phyloP scores from a whole-genome alignment of 2,888 invertebrate species.

The Pharmacophagus antenor region DNA sequence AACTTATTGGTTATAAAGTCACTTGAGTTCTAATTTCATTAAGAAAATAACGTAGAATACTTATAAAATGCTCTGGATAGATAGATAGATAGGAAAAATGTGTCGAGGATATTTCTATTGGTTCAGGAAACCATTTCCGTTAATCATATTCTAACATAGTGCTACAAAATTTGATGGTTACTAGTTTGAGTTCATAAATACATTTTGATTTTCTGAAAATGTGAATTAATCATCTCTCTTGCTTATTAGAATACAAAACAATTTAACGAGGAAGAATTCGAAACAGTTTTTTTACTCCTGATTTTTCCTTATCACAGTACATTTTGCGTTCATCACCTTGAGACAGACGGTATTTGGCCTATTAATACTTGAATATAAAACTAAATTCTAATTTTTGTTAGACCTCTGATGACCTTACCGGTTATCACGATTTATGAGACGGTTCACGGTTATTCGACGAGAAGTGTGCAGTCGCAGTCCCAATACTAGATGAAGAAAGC shows the following conservation, averaged over 20 bases:
- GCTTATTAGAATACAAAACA: not conserved
- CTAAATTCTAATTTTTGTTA: conserved; percentile 2
- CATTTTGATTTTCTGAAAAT: too few species aligned
- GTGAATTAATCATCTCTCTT: too few species aligned
- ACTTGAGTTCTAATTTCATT: too few species aligned
- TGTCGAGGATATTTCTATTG: too few species aligned
- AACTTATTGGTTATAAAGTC: too few species aligned
- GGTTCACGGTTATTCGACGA: conserved; percentile 61
- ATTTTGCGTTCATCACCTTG: not conserved
- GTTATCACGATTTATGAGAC: conserved; percentile 16
- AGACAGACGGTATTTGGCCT: not conserved
- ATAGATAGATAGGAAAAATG: too few species aligned
- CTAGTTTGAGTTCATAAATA: too few species aligned
- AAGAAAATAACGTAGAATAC: too few species aligned
- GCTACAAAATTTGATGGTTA: too few species aligned
- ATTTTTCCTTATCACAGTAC: not conserved
- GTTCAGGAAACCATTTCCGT: too few species aligned
- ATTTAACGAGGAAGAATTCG: not conserved
- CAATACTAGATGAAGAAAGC: conserved; percentile 63
- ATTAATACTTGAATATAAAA: not conserved
- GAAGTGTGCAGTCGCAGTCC: conserved; percentile 47
- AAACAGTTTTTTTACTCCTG: not conserved
- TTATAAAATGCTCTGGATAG: too few species aligned
- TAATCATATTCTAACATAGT: too few species aligned
- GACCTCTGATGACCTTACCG: conserved; percentile 18